Evolutionary conservation across 1,140 invertebrate genomes (phyloP).

Genomic region (Phymorhynchus buccinoides): DNA sequence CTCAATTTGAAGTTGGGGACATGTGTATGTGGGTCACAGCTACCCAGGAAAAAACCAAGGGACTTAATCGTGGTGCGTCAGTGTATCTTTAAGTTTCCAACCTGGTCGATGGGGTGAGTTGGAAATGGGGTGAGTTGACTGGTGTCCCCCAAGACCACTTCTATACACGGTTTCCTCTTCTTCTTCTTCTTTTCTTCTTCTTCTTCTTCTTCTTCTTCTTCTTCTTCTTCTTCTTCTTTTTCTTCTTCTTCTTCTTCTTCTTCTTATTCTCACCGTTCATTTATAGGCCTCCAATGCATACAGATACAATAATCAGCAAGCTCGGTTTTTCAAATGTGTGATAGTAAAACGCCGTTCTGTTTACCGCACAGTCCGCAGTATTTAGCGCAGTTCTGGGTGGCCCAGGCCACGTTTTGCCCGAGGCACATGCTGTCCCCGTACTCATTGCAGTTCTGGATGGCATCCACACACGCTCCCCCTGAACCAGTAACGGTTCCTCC

Average conservation of each 20-base stretch:
- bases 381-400: constrained; percentile 45
- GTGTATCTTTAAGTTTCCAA: too few relatives aligned
- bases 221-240: not conserved
- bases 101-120: too few relatives aligned
- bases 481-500: not conserved
- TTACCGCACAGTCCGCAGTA: constrained; percentile 45
- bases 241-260: not conserved
- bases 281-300: not conserved
- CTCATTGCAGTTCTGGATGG: constrained; percentile 38
- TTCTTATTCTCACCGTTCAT: not conserved
- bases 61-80: too few relatives aligned
- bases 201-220: not conserved
- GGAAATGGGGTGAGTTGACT: too few relatives aligned
- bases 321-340: not conserved
- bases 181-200: not conserved
- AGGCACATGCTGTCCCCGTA: constrained; percentile 45
- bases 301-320: not conserved
- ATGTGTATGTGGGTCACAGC: too few relatives aligned
- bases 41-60: too few relatives aligned
- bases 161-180: too few relatives aligned
- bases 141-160: too few relatives aligned
- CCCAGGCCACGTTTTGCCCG: constrained; percentile 43
- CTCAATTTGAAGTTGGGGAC: too few relatives aligned
- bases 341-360: not conserved
- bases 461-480: constrained; percentile 36